phyloP scores from a whole-genome alignment of 2,113 vertebrate genomes.

The Colius striatus region DNA sequence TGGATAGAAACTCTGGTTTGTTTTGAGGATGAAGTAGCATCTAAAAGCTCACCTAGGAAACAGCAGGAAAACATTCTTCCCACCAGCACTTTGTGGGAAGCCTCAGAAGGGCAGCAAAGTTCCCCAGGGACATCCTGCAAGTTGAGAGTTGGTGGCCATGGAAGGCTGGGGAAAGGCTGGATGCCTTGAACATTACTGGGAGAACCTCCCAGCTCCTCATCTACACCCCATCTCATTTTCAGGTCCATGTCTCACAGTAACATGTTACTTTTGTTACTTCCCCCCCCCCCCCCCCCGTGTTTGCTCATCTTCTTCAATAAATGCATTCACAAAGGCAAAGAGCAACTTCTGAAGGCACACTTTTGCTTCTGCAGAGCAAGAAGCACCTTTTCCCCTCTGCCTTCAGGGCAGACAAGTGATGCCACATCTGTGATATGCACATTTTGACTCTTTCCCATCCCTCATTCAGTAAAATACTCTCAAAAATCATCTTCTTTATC shows the following conservation, averaged over 20 bases:
- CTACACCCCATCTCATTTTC: not conserved
- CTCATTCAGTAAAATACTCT: not conserved
- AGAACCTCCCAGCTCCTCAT: not conserved
- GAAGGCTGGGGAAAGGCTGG: not conserved
- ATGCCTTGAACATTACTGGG: not conserved
- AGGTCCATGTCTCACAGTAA: not conserved
- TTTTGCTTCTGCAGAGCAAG: fast-evolving
- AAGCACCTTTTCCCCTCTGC: not conserved
- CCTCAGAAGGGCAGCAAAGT: not conserved
- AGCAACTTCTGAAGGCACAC: fast-evolving
- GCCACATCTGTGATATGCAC: fast-evolving
- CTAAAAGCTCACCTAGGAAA: not conserved
- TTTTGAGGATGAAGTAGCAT: not conserved
- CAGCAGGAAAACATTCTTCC: not conserved
- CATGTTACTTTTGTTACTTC: not conserved
- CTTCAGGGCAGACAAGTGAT: not conserved
- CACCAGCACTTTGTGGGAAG: not conserved
- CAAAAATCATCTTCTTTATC: not conserved
- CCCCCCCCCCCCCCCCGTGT: fast-evolving
- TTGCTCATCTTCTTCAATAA: not conserved
- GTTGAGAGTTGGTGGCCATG: not conserved
- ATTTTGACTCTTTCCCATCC: not conserved
- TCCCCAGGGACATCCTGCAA: not conserved
- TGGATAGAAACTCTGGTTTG: not conserved
- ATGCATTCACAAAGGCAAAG: not conserved